phyloP scores from a whole-genome alignment of 2,113 vertebrate species.

The Cariama cristata region DNA sequence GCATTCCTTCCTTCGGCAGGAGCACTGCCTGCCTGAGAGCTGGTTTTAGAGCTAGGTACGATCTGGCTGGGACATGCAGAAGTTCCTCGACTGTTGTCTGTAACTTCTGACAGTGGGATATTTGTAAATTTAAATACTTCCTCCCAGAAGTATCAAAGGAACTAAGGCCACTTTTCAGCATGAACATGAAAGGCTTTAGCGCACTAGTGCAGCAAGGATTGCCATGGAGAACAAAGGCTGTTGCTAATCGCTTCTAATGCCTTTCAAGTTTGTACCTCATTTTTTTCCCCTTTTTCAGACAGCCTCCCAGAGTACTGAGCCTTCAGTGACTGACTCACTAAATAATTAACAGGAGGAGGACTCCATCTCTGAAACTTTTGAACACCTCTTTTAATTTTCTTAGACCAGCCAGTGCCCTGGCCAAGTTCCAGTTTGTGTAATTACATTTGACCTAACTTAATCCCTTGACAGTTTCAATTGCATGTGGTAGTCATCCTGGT shows the following conservation, averaged over 20 bases:
- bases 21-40: neutral
- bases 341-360: conserved; percentile 65
- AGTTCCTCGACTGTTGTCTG: conserved; percentile 41
- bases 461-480: conserved; percentile 64
- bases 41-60: neutral
- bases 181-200: conserved; percentile 47
- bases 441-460: conserved; percentile 68
- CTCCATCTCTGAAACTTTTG: conserved; percentile 64
- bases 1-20: neutral
- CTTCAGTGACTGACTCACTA: conserved; percentile 57
- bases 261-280: conserved; percentile 68
- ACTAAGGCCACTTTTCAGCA: conserved; percentile 51
- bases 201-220: conserved; percentile 18
- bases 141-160: conserved; percentile 58
- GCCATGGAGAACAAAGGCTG: conserved; percentile 64
- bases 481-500: conserved; percentile 52
- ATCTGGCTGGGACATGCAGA: neutral
- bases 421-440: conserved; percentile 52
- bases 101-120: conserved; percentile 17
- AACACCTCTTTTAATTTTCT: conserved; percentile 71
- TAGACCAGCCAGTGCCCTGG: conserved; percentile 44
- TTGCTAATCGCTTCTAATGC: conserved; percentile 59
- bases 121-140: conserved; percentile 45
- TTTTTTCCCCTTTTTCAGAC: conserved; percentile 52
- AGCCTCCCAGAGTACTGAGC: conserved; percentile 44